These are phyloP conservation scores for Odontophorus gujanensis DNA, from an alignment of 2,113 vertebrate genomes.

Conservation along the genomic window DNA sequence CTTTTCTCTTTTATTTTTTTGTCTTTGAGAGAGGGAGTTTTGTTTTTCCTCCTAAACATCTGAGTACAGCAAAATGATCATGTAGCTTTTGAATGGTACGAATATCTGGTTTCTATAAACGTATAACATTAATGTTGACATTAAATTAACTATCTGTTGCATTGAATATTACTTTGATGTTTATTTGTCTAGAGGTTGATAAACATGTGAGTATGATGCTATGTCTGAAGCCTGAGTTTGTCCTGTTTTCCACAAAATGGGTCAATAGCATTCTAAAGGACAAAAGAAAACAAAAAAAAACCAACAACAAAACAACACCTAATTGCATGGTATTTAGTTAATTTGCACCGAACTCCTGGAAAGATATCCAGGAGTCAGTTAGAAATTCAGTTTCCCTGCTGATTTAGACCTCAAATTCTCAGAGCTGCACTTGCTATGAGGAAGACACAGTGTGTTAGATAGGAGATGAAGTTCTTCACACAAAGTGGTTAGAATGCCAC, in stretches of 20 bases:
- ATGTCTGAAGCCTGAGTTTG: background rate
- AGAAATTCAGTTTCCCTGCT: background rate
- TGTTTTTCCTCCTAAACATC: background rate
- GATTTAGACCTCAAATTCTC: background rate
- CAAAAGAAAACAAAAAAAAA: background rate
- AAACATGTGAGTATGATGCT: background rate
- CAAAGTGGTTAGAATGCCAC: background rate
- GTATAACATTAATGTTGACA: background rate
- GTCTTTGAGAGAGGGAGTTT: background rate
- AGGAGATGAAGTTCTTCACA: background rate
- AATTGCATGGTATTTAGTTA: background rate
- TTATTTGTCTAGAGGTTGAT: background rate
- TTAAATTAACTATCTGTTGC: background rate
- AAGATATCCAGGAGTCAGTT: background rate
- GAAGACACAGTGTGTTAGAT: accelerated
- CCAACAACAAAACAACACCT: background rate
- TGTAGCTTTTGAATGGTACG: background rate
- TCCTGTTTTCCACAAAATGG: background rate
- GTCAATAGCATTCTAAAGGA: background rate
- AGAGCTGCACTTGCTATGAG: background rate
- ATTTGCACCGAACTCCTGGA: background rate
- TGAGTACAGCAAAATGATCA: background rate
- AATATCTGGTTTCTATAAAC: background rate
- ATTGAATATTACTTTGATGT: background rate
- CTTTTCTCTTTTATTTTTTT: background rate